Evolutionary conservation across 2,888 invertebrate genomes (phyloP).

Genomic region (Rhamnusium bicolor): DNA sequence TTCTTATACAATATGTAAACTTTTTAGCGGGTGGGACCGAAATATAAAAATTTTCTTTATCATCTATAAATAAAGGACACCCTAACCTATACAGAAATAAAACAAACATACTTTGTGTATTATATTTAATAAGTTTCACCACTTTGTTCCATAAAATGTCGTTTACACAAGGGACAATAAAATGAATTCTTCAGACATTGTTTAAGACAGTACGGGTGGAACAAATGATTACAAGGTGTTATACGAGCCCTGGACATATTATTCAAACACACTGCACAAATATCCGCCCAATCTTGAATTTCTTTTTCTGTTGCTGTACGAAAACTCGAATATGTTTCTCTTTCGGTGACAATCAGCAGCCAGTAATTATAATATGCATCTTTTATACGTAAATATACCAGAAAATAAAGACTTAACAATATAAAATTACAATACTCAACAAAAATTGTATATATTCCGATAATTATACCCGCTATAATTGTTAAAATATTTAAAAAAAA

Average conservation of each 20-base stretch:
- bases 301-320: slow-evolving; percentile 78
- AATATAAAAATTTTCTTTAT: too few relatives aligned
- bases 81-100: too few relatives aligned
- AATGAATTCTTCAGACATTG: slow-evolving; percentile 80
- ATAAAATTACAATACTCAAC: slow-evolving; percentile 58
- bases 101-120: background rate
- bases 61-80: too few relatives aligned
- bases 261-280: slow-evolving; percentile 84
- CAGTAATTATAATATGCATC: slow-evolving; percentile 65
- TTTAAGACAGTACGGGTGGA: slow-evolving; percentile 84
- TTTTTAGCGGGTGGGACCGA: too few relatives aligned
- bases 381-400: slow-evolving; percentile 66
- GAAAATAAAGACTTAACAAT: slow-evolving; percentile 63
- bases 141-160: slow-evolving; percentile 58
- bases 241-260: slow-evolving; percentile 81
- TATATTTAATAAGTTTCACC: slow-evolving; percentile 28
- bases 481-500: slow-evolving; percentile 76
- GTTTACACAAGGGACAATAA: slow-evolving; percentile 84
- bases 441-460: slow-evolving; percentile 50
- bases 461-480: slow-evolving; percentile 64
- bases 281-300: slow-evolving; percentile 80
- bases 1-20: too few relatives aligned
- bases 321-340: slow-evolving; percentile 64
- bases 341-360: slow-evolving; percentile 61
- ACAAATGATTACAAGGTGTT: slow-evolving; percentile 86